Percentiles rank a stretch among this genome's conserved stretches.
Conservation (phyloP, 2,797 vertebrate genomes). For the Epinephelus malabaricus region DNA sequence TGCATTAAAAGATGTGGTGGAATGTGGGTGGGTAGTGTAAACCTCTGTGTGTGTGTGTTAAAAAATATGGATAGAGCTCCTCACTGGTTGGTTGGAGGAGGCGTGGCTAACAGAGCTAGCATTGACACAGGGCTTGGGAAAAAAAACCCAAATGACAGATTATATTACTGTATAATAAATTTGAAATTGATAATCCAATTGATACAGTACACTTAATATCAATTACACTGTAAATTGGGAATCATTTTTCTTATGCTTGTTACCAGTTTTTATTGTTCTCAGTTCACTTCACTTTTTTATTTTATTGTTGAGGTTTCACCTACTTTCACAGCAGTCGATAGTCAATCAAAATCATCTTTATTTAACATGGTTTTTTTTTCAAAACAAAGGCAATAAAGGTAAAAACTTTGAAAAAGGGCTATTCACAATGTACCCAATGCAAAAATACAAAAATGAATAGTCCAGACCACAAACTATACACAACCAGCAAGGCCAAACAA, state of each 20-base stretch:
- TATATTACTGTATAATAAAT: too few species aligned
- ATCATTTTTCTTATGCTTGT: not conserved
- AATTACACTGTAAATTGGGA: not conserved
- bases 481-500: not conserved
- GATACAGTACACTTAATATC: not conserved
- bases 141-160: too few species aligned
- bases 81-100: too few species aligned
- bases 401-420: not conserved
- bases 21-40: too few species aligned
- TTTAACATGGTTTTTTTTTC: not conserved
- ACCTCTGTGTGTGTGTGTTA: too few species aligned
- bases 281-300: not conserved
- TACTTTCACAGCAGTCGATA: not conserved
- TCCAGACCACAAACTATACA: not conserved
- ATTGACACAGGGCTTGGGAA: too few species aligned
- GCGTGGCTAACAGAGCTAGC: too few species aligned
- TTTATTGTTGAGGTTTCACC: not conserved
- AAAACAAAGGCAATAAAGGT: not conserved
- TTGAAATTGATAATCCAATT: too few species aligned
- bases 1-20: too few species aligned
- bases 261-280: not conserved
- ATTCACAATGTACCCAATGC: not conserved
- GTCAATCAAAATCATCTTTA: not conserved
- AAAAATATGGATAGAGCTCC: too few species aligned
- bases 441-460: slow-evolving; percentile 5